A percentile compares a stretch with the other conserved stretches of the same genome.
These are phyloP conservation scores for Gallirallus australis DNA, from an alignment of 2,797 vertebrate genomes.

Conservation along the genomic window DNA sequence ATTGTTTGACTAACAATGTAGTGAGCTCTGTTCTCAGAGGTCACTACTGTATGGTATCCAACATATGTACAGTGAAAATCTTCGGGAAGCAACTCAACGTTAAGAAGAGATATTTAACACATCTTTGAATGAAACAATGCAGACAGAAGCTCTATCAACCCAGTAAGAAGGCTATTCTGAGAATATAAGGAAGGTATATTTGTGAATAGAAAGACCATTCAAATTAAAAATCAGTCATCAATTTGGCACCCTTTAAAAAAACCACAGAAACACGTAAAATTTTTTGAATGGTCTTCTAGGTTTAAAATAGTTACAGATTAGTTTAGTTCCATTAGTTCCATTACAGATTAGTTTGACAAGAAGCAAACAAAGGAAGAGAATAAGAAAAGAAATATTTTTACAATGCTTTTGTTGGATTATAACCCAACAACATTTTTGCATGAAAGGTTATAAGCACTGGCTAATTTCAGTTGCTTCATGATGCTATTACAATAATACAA, in stretches of 20 bases:
- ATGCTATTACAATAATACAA: neutral
- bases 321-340: neutral
- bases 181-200: neutral
- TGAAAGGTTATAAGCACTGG: neutral
- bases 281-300: neutral
- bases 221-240: neutral
- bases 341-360: neutral
- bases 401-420: neutral
- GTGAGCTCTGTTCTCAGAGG: neutral
- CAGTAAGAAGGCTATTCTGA: neutral
- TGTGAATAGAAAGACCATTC: neutral
- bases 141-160: neutral
- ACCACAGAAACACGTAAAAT: too few relatives aligned
- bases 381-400: neutral
- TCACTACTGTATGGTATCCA: neutral
- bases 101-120: neutral
- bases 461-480: neutral
- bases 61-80: neutral
- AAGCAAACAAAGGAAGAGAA: neutral
- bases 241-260: neutral
- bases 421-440: neutral
- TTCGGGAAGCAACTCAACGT: neutral
- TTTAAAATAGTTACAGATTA: neutral
- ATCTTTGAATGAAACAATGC: neutral
- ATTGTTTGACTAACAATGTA: neutral